phyloP scores from a whole-genome alignment of 2,797 vertebrate genomes.

The Melanotaenia maccullochi region DNA sequence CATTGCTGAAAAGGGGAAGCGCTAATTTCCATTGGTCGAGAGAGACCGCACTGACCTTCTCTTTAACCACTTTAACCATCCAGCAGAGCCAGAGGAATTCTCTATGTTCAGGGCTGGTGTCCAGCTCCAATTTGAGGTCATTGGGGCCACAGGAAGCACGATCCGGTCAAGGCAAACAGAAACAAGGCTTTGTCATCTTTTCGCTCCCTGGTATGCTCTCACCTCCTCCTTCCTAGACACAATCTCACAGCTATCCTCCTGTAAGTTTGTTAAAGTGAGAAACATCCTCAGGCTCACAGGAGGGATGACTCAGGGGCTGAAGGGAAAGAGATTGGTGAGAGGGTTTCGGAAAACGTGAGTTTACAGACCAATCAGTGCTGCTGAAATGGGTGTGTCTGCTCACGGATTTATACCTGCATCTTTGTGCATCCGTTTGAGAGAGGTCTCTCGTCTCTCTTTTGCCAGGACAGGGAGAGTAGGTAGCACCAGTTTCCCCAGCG shows the following conservation, averaged over 20 bases:
- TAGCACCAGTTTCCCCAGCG: slow-evolving; percentile 39
- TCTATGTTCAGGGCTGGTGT: not conserved
- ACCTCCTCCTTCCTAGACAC: slow-evolving; percentile 5
- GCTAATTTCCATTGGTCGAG: slow-evolving; percentile 41
- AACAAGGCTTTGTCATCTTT: slow-evolving; percentile 41
- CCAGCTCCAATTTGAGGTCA: slow-evolving; percentile 30
- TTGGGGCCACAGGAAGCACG: slow-evolving; percentile 51
- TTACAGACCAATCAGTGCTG: slow-evolving; percentile 30
- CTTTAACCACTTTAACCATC: slow-evolving; percentile 33
- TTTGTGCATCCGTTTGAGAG: slow-evolving; percentile 40
- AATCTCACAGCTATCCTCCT: slow-evolving; percentile 33
- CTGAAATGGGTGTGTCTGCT: slow-evolving; percentile 35
- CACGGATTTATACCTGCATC: slow-evolving; percentile 35
- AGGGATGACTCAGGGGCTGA: slow-evolving; percentile 16
- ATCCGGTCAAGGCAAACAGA: slow-evolving; percentile 33
- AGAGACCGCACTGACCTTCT: slow-evolving; percentile 31
- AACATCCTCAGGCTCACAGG: slow-evolving; percentile 43
- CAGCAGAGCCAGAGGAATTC: slow-evolving; percentile 11
- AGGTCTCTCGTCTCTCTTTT: slow-evolving; percentile 48
- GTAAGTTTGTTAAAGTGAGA: slow-evolving; percentile 30
- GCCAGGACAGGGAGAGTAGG: slow-evolving; percentile 11
- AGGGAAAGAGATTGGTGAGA: slow-evolving; percentile 6
- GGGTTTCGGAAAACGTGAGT: slow-evolving; percentile 24
- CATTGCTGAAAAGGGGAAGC: slow-evolving; percentile 44
- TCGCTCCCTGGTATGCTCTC: slow-evolving; percentile 27